A percentile compares a stretch with the other conserved stretches of the same genome.
phyloP scores from a whole-genome alignment of 2,797 vertebrate species.

The Oophaga sylvatica region DNA sequence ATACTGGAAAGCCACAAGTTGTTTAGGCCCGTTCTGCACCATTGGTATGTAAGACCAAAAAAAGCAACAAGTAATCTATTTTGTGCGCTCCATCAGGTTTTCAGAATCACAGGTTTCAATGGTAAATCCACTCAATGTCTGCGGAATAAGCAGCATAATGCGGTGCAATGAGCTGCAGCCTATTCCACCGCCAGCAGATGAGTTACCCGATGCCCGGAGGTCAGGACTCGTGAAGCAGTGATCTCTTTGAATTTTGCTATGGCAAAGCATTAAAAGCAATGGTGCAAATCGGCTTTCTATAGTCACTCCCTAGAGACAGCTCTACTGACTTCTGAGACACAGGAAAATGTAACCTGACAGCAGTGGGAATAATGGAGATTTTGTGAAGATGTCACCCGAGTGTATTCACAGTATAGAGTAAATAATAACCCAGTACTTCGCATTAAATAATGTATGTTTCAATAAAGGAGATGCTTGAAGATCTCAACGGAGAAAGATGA shows the following conservation, averaged over 20 bases:
- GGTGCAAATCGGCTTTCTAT: constrained; percentile 23
- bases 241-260: constrained; percentile 1
- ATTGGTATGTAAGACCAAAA: background rate
- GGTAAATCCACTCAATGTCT: constrained; percentile 1
- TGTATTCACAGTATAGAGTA: background rate
- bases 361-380: background rate
- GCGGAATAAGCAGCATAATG: constrained; percentile 16
- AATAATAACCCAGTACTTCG: background rate
- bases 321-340: background rate
- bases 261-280: background rate
- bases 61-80: constrained; percentile 10
- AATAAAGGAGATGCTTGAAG: background rate
- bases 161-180: constrained; percentile 27
- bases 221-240: constrained; percentile 15
- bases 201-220: background rate
- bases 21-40: background rate
- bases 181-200: background rate
- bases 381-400: background rate
- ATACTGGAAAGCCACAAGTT: background rate
- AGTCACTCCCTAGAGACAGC: constrained; percentile 1
- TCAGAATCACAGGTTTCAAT: constrained; percentile 2
- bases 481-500: background rate
- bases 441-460: background rate
- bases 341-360: constrained; percentile 10
- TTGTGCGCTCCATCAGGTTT: background rate